Base-by-base conservation (phyloP, 2,113 vertebrate species). In the Eleginops maclovinus region DNA sequence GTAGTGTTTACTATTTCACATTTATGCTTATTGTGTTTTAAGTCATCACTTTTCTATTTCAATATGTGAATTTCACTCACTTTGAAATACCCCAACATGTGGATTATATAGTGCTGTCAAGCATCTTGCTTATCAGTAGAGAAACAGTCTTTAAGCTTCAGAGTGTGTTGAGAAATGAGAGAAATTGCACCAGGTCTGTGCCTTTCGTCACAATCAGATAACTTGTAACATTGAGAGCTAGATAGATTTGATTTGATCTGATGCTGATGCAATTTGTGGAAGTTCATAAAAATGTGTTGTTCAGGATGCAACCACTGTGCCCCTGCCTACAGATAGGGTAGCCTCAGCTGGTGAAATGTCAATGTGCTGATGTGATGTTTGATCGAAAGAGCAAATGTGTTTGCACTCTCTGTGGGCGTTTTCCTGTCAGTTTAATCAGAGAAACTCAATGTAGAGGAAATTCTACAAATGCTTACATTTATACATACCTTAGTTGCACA, bases 121-220 rank as follows among this genome's bases (percentile, higher is more conserved):
- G 16, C 43, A 21, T 74, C 71, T 49, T 72, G 17, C 31, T 83
- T 55, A 69, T 79, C 28, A 11, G n/a, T 58, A 22, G 17, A 41
- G 47, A 21, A 60, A 40, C 31, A 65, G 53, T 80, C 16, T 66
- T 66, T n/a, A 63, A 72, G 56, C 22, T 40, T 55, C 12, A 55
- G 65, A 81, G 47, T 22, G 50, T 24, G 49, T 69, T 54, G 56
- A 69, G 71, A 59, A 79, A 70, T 10, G 21, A 49, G 56, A 69
- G 71, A 59, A 79, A 70, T 10, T 19, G 59, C 49, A 72, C 75
- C 51, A 64, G 47, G 70, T 69, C 54, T 24, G 36, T 63, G 60
- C 60, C 26, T 60, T 50, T 72, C n/a, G 62, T 69, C 67, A 31
- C 54, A 46, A 77, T 83, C 83, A 65, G 82, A 81, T 88, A 78